Base-by-base conservation (phyloP, 2,888 invertebrate genomes). In the Melitaea athalia region DNA sequence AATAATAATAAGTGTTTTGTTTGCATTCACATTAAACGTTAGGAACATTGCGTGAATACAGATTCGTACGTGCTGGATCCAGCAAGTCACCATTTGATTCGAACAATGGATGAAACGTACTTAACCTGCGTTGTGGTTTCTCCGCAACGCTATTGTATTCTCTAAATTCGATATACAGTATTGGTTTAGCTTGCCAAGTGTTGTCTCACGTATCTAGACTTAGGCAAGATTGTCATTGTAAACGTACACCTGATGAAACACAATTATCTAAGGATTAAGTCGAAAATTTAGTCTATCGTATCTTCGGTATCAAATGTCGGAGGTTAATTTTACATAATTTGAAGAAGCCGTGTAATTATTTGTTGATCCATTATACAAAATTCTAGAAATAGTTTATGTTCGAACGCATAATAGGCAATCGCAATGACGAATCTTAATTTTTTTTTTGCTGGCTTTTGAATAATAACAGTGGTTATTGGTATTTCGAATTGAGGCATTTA, bases 41-140 rank as follows among this genome's bases (percentile, higher is more conserved):
- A 68, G 72, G 64, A 45, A 70, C 78, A 74, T 74, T 77, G 66
- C 74, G 73, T 81, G 85, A 86, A 87, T 87, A 79, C 79, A 74
- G 68, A 83, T 81, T 69, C 69, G 63, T 73, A 78, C 77, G 76
- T 75, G 79, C 72, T 68, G 63, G 69, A 24, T 24, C 3, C 24
- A 24, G 24, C 24, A 24, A 24, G 69, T 71, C 75, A 74, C 76
- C 75, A 24, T 24, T 24, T 75, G 71, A 50, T 70, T 65, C 69
- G 74, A 83, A 88, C 88, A 87, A 87, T 84, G 73, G 82, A 76
- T 71, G 72, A 77, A 14, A 71, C 72, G 76, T 77, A 33, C 33
- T 42, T 38, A 12, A 42, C n/a, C 57, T 57, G 42, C 42, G 38
- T 15, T 33, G n/a, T 15, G 42, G n/a, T 15, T n/a, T 57, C n/a